Evolutionary conservation across 2,888 invertebrate species (phyloP), one percentile per base, ranked within the genome.

Genomic region (Drosophila meridionalis): DNA sequence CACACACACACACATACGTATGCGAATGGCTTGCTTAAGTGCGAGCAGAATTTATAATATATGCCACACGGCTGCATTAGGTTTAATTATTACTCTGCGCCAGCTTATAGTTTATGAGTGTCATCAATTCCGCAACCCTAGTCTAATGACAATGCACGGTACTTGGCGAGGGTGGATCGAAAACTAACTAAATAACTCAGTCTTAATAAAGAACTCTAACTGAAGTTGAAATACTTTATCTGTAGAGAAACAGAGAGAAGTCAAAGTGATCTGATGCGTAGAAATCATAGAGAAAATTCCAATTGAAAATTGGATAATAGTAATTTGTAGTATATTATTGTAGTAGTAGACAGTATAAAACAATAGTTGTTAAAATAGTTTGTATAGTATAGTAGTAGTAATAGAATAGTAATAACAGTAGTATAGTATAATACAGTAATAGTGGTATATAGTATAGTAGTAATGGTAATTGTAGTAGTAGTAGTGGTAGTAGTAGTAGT

Each of bases 61-160:
- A 77, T 61, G 71, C 50, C 63, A 50, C 55, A 59, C 60, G 66
- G 68, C 53, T 73, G 69, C 66, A 78, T 72, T 68, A 77, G 74
- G 77, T 69, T 71, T 80, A 60, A 70, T 71, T 69, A 68, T 59
- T 45, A 52, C 42, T 60, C 40, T 58, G 52, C 60, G 62, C 50
- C 50, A 78, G 56, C 69, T 59, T 59, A 70, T 73, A 69, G 72
- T 85, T 83, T 87, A 87, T 80, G 83, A 77, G 83, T 80, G 77
- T 80, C 83, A 87, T 87, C 86, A 87, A 85, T 87, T 85, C 57
- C 58, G 66, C 66, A 74, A 78, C 59, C 69, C 62, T 60, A 69
- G 20, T 20, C 20, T 65, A 78, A 73, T 65, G 69, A 69, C 65
- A 60, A 43, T 60, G 62, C 36, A 52, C 26, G 12, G n/a, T 26